Evolutionary conservation across 2,888 invertebrate species (phyloP), one percentile per base, ranked within the genome.

Genomic region (Digitonthophagus gazella): DNA sequence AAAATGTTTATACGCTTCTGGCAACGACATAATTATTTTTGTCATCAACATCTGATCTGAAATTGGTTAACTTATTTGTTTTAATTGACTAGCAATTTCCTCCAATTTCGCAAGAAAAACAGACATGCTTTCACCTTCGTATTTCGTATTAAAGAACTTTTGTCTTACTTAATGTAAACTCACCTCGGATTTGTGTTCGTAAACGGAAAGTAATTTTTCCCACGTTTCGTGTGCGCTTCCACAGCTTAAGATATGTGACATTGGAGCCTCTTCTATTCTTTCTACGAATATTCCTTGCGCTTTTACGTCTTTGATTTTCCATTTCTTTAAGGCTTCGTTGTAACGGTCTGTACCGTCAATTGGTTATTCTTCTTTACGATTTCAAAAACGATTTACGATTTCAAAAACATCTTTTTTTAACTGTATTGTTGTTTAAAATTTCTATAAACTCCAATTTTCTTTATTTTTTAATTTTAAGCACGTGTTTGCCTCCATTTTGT

Each of bases 1-100:
- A 69, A 80, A 81, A 74, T 81, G 78, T 63, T 75, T 78, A 22
- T 76, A 78, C 0, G 70, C 15, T 0, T 78, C 77, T 15, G 78
- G 78, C 11, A 78, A 67, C 0, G 76, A 75, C 75, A 78, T 78
- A 18, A 78, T 67, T 0, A 78, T 71, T 71, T 79, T 79, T 0
- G 78, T 78, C 16, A 67, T 66, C 61, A 67, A 15, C 15, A 65
- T 16, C 44, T 56, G 14, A 15, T 65, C 54, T n/a, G 28, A 5
- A n/a, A 61, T 61, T 61, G 3, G n/a, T 8, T 61, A 15, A n/a
- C 61, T 16, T 16, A 61, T 61, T n/a, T 61, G 61, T 16, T 19
- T 15, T 15, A 61, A 19, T 15, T 61, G 15, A 8, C n/a, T 16
- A n/a, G 14, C 4, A n/a, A 61, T 61, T 8, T 61, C 16, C 19